These are phyloP conservation scores for Hyaena hyaena DNA, from an alignment of 2,113 vertebrate genomes.

Conservation along the genomic window DNA sequence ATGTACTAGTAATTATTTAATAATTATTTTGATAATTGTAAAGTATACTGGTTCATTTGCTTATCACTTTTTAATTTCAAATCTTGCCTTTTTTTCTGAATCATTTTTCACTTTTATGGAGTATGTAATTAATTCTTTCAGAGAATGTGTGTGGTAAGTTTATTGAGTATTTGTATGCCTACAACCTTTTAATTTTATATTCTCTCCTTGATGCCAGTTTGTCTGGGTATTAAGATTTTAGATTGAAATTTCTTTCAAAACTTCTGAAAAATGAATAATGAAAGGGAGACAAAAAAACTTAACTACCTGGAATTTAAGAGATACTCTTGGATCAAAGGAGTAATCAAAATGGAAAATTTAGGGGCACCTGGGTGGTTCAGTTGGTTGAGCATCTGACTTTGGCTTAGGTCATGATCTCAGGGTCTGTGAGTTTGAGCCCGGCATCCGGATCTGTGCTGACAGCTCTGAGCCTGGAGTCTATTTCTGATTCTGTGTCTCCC, in stretches of 20 bases:
- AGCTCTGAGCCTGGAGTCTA: too few relatives aligned
- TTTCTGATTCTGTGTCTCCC: too few relatives aligned
- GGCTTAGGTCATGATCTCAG: too few relatives aligned
- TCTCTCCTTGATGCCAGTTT: not conserved
- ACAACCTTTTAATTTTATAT: not conserved
- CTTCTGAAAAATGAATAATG: not conserved
- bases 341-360: not conserved
- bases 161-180: not conserved
- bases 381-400: too few relatives aligned
- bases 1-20: not conserved
- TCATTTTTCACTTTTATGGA: constrained; percentile 24
- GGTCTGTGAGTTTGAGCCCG: too few relatives aligned
- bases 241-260: not conserved
- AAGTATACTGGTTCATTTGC: not conserved
- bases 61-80: not conserved
- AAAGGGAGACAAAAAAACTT: not conserved
- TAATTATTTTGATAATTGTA: not conserved
- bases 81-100: not conserved
- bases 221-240: not conserved
- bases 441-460: too few relatives aligned
- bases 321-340: not conserved
- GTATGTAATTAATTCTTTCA: not conserved
- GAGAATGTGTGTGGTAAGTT: not conserved
- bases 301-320: not conserved
- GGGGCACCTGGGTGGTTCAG: too few relatives aligned